A percentile compares a stretch with the other conserved stretches of the same genome.
Evolutionary conservation across 1,140 invertebrate genomes (phyloP).

Genomic region (Drosophila seguyi): DNA sequence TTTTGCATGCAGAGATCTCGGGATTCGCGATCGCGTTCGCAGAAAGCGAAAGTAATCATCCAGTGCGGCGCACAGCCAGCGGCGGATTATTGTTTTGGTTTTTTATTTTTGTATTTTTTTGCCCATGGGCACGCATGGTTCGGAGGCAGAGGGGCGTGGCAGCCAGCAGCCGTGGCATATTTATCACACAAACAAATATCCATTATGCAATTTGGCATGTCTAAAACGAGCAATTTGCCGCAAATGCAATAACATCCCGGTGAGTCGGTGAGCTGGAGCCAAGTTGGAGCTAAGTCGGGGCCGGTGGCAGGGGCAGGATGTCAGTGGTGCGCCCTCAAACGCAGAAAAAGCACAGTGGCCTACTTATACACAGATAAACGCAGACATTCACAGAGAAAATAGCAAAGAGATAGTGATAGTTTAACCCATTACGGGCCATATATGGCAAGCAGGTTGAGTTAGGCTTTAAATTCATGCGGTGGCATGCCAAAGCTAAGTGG

Average conservation of each 20-base stretch:
- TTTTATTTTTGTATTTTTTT: conserved; percentile 6
- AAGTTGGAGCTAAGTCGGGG: background rate
- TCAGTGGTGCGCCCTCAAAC: conserved; percentile 41
- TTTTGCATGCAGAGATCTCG: conserved; percentile 65
- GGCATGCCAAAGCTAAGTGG: background rate
- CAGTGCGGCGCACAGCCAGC: conserved; percentile 9
- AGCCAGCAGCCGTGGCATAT: conserved; percentile 38
- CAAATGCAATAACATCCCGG: conserved; percentile 48
- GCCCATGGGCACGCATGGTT: conserved; percentile 49
- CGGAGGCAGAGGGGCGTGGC: conserved; percentile 32
- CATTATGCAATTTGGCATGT: conserved; percentile 61
- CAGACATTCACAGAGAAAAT: conserved; percentile 4
- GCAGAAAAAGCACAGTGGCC: conserved; percentile 52
- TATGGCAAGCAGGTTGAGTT: background rate
- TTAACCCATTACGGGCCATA: conserved; percentile 24
- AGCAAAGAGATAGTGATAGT: conserved; percentile 25
- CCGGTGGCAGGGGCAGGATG: conserved; percentile 19
- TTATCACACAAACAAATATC: conserved; percentile 53
- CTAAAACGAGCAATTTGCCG: conserved; percentile 52
- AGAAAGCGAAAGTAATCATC: conserved; percentile 80
- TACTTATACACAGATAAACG: conserved; percentile 38
- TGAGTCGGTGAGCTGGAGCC: conserved; percentile 4
- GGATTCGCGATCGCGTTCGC: conserved; percentile 46
- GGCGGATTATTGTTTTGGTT: conserved; percentile 47
- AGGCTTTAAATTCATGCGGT: background rate